Conservation (phyloP, 92 coral and sea anemone species). For the Metridium senile region DNA sequence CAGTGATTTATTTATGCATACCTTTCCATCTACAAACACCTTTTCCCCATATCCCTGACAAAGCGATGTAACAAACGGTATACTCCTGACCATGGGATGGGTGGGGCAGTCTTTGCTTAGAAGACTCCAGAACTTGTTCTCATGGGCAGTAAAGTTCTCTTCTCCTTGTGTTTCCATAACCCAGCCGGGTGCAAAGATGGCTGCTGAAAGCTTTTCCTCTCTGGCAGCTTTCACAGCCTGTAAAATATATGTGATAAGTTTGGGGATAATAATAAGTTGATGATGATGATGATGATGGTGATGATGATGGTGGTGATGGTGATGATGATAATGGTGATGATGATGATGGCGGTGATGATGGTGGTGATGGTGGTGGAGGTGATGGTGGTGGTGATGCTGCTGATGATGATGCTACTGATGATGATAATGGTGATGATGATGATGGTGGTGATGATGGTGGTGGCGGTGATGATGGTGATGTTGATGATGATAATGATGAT, state of each 20-base stretch:
- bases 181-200: slow-evolving; percentile 99
- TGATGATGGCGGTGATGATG: too few relatives aligned
- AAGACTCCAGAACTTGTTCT: slow-evolving; percentile 93
- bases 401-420: too few relatives aligned
- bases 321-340: too few relatives aligned
- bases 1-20: neutral
- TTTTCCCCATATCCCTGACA: slow-evolving; percentile 93
- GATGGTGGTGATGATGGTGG: too few relatives aligned
- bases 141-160: slow-evolving; percentile 66
- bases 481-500: too few relatives aligned
- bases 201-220: slow-evolving; percentile 82
- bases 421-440: too few relatives aligned
- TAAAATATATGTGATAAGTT: neutral
- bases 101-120: slow-evolving; percentile 67
- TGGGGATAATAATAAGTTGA: too few relatives aligned
- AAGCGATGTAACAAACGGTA: slow-evolving; percentile 88
- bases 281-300: too few relatives aligned
- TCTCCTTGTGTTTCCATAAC: slow-evolving; percentile 83
- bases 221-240: slow-evolving; percentile 91
- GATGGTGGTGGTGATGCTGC: too few relatives aligned
- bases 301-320: too few relatives aligned
- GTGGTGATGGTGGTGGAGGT: too few relatives aligned
- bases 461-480: too few relatives aligned
- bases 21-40: slow-evolving; percentile 82
- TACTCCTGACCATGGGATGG: slow-evolving; percentile 50